These are phyloP conservation scores for Megalonaias nervosa DNA, from an alignment of 1,140 invertebrate genomes.

Conservation along the genomic window DNA sequence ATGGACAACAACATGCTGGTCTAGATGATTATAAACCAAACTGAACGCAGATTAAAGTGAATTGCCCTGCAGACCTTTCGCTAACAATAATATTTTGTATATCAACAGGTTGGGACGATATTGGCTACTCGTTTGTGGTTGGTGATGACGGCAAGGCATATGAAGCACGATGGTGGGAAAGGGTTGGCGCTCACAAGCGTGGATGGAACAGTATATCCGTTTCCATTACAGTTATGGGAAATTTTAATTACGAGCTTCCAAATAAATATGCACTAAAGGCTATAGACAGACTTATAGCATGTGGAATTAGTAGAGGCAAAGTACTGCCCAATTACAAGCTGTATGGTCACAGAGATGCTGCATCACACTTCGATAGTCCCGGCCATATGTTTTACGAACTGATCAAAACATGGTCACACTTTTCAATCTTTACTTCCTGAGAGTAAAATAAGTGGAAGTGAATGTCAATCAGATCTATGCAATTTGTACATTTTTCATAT, in stretches of 20 bases:
- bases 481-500: no score
- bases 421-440: no score
- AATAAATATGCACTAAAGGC: slow-evolving; percentile 24
- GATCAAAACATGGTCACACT: slow-evolving; percentile 73
- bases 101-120: slow-evolving; percentile 42
- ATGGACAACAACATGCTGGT: no score
- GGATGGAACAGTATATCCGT: slow-evolving; percentile 79
- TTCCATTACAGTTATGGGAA: slow-evolving; percentile 76
- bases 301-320: slow-evolving; percentile 21
- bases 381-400: slow-evolving; percentile 68
- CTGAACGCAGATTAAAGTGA: no score
- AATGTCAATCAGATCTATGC: no score
- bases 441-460: no score
- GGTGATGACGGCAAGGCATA: slow-evolving; percentile 59
- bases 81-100: no score
- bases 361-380: slow-evolving; percentile 25
- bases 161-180: slow-evolving; percentile 52
- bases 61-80: no score
- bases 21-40: no score
- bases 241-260: slow-evolving; percentile 27
- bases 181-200: slow-evolving; percentile 65
- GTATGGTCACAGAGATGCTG: slow-evolving; percentile 34
- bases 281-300: slow-evolving; percentile 26
- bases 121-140: slow-evolving; percentile 58
- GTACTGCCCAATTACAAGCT: slow-evolving; percentile 27